A percentile compares a stretch with the other conserved stretches of the same genome.
Conservation (phyloP, 2,113 vertebrate genomes). For the Campylomormyrus tamandua region DNA sequence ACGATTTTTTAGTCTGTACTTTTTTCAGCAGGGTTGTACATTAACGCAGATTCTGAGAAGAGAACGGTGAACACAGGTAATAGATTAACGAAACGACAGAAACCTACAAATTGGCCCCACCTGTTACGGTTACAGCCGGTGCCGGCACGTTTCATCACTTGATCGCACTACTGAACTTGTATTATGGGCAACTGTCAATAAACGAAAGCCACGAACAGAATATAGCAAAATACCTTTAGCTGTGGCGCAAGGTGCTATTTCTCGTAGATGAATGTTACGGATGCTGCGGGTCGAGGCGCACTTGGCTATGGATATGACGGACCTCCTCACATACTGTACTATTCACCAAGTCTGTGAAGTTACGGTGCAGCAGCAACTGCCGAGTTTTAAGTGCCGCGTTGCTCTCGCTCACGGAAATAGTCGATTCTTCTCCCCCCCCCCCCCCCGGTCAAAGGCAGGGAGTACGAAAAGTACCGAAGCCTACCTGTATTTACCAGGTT, state of each 20-base stretch:
- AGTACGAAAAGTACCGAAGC: not conserved
- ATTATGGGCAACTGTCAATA: slow-evolving; percentile 9
- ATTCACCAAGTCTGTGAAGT: slow-evolving; percentile 22
- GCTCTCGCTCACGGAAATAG: slow-evolving; percentile 21
- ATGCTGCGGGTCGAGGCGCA: slow-evolving; percentile 18
- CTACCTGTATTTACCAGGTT: not conserved
- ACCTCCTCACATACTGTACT: slow-evolving; percentile 1
- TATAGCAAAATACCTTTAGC: slow-evolving; percentile 26
- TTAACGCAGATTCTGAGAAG: not conserved
- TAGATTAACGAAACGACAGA: not conserved
- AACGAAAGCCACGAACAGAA: slow-evolving; percentile 20
- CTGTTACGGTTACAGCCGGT: not conserved
- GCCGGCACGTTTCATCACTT: not conserved
- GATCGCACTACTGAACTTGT: not conserved
- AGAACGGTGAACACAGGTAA: not conserved
- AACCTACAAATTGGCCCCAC: not conserved
- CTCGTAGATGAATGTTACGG: slow-evolving; percentile 21
- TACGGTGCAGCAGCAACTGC: slow-evolving; percentile 1
- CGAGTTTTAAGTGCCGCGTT: not conserved
- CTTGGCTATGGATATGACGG: slow-evolving; percentile 20
- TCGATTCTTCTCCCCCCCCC: not conserved
- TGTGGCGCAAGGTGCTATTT: slow-evolving; percentile 16
- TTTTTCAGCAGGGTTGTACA: not conserved
- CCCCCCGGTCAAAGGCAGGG: not conserved
- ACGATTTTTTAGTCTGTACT: not conserved